Percentiles rank a stretch among this genome's conserved stretches.
These are phyloP conservation scores for Hypomesus transpacificus DNA, from an alignment of 2,113 vertebrate genomes.

Conservation along the genomic window DNA sequence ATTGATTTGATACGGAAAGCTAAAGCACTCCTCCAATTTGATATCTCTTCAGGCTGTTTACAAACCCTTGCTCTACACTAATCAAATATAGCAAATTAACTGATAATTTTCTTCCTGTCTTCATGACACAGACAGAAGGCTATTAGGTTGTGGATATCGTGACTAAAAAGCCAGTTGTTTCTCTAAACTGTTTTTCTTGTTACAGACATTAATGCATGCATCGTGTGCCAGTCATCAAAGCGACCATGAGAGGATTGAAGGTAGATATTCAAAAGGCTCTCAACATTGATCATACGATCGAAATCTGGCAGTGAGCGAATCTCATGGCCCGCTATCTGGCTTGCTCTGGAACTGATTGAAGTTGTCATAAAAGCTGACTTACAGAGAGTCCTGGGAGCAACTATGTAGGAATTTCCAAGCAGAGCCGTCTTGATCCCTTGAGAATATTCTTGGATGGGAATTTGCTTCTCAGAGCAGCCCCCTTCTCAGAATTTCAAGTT, in stretches of 20 bases:
- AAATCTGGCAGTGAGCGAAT: constrained; percentile 40
- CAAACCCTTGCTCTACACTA: too few relatives aligned
- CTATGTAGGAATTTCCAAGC: constrained; percentile 41
- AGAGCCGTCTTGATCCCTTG: constrained; percentile 48
- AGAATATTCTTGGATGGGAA: constrained; percentile 41
- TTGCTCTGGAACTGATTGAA: constrained; percentile 46
- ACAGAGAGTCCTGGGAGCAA: constrained; percentile 40
- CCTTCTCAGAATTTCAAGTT: constrained; percentile 40
- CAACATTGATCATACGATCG: constrained; percentile 38
- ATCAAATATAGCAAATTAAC: too few relatives aligned
- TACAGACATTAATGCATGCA: background rate
- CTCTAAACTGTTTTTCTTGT: too few relatives aligned
- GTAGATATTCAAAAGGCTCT: constrained; percentile 30
- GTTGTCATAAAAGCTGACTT: constrained; percentile 53
- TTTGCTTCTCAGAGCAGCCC: constrained; percentile 39
- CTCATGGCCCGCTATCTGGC: constrained; percentile 26
- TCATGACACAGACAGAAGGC: too few relatives aligned
- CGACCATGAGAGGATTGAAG: constrained; percentile 43
- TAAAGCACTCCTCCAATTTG: background rate
- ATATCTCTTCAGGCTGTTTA: too few relatives aligned
- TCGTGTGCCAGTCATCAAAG: constrained; percentile 36
- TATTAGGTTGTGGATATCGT: background rate
- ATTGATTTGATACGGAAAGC: constrained; percentile 37
- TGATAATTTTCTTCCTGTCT: too few relatives aligned
- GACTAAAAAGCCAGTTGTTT: constrained; percentile 4